These are phyloP conservation scores for Chorisops tibialis DNA, from an alignment of 2,888 invertebrate genomes.

Conservation along the genomic window DNA sequence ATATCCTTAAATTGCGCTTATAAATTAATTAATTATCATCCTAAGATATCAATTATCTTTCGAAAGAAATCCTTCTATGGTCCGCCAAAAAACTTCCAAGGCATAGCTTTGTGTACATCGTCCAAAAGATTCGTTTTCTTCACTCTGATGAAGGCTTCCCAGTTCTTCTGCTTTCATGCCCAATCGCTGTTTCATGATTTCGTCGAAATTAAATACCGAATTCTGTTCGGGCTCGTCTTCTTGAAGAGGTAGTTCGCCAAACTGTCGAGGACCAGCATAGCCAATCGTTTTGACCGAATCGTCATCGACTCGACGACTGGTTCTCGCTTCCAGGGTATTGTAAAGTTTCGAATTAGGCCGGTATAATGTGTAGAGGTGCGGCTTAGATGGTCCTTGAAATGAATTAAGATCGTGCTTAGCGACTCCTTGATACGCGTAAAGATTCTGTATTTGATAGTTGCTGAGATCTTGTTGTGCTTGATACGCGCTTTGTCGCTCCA, in stretches of 20 bases:
- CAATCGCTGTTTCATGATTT: slow-evolving; percentile 1
- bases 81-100: slow-evolving; percentile 6
- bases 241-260: not conserved
- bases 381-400: not conserved
- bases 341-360: not conserved
- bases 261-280: slow-evolving; percentile 1
- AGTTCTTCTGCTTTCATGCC: not conserved
- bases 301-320: not conserved
- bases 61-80: not conserved
- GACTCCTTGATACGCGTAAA: not conserved
- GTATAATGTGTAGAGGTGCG: not conserved
- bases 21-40: too few species aligned
- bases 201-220: slow-evolving; percentile 15
- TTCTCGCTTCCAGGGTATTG: not conserved
- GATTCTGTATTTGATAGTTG: not conserved
- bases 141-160: too few species aligned
- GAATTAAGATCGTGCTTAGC: not conserved
- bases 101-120: slow-evolving; percentile 9
- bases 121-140: not conserved
- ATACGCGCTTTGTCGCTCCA: not conserved
- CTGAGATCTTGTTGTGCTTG: not conserved
- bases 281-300: not conserved
- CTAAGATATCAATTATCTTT: slow-evolving; percentile 10
- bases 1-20: too few species aligned
- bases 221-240: not conserved